Conservation (phyloP, 2,888 invertebrate species). For the Xestia sexstrigata region DNA sequence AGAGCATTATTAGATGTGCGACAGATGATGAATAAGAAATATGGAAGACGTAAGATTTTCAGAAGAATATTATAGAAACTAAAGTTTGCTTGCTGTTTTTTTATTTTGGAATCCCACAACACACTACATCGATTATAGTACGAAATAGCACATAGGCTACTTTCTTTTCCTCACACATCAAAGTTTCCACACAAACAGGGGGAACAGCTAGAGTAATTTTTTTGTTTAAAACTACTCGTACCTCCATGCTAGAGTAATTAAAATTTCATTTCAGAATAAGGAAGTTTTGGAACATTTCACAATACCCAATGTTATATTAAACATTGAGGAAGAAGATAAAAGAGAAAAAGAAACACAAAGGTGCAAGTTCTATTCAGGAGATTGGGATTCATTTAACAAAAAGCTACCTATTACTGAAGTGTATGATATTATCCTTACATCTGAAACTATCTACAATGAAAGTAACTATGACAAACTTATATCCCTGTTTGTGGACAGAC, state of each 20-base stretch:
- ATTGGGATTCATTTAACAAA: conserved; percentile 92
- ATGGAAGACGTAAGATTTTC: too few relatives aligned
- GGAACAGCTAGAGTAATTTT: neutral
- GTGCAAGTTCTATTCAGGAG: conserved; percentile 93
- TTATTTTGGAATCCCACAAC: too few relatives aligned
- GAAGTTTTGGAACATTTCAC: conserved; percentile 96
- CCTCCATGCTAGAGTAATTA: neutral
- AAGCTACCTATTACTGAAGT: conserved; percentile 81
- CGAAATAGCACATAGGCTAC: neutral
- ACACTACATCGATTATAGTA: too few relatives aligned
- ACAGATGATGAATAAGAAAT: too few relatives aligned
- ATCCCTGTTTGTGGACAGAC: conserved; percentile 91
- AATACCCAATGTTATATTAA: conserved; percentile 94
- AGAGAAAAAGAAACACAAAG: conserved; percentile 74
- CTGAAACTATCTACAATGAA: conserved; percentile 98
- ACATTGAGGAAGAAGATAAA: conserved; percentile 88
- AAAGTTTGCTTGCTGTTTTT: too few relatives aligned
- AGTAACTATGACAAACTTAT: conserved; percentile 95
- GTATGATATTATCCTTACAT: conserved; percentile 96
- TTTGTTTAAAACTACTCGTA: neutral
- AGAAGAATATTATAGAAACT: too few relatives aligned
- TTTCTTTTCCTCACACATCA: neutral
- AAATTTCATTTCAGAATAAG: conserved; percentile 92
- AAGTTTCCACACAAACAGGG: neutral
- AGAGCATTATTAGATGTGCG: too few relatives aligned